Evolutionary conservation across 2,113 vertebrate species (phyloP).

Genomic region (Vulpes ferrilata): DNA sequence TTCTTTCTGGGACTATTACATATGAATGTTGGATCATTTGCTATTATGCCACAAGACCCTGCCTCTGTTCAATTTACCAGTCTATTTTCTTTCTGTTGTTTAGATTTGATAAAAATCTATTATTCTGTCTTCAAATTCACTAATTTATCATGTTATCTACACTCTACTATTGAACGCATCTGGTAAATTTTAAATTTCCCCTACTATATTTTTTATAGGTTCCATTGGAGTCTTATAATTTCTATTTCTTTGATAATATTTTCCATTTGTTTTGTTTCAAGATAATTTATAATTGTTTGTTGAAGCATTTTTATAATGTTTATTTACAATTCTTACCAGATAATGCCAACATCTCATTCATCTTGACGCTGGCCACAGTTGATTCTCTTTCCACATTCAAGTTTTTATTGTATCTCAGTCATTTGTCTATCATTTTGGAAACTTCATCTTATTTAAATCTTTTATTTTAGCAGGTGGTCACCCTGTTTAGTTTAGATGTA

Average conservation of each 20-base stretch:
- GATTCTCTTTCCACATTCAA: not conserved
- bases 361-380: not conserved
- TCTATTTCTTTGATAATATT: not conserved
- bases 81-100: not conserved
- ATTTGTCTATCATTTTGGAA: not conserved
- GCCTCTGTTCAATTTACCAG: not conserved
- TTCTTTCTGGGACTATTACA: not conserved
- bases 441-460: not conserved
- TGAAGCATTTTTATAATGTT: not conserved
- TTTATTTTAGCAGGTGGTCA: not conserved
- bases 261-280: not conserved
- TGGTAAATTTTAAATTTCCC: not conserved
- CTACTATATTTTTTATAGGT: not conserved
- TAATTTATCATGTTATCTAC: not conserved
- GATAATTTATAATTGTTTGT: not conserved
- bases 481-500: not conserved
- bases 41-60: not conserved
- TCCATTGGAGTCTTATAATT: not conserved
- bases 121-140: not conserved
- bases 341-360: not conserved
- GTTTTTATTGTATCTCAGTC: not conserved
- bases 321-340: not conserved
- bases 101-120: not conserved
- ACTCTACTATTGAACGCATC: not conserved
- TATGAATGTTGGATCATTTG: not conserved